Evolutionary conservation across 2,113 vertebrate species (phyloP).

Genomic region (Takifugu bimaculatus): DNA sequence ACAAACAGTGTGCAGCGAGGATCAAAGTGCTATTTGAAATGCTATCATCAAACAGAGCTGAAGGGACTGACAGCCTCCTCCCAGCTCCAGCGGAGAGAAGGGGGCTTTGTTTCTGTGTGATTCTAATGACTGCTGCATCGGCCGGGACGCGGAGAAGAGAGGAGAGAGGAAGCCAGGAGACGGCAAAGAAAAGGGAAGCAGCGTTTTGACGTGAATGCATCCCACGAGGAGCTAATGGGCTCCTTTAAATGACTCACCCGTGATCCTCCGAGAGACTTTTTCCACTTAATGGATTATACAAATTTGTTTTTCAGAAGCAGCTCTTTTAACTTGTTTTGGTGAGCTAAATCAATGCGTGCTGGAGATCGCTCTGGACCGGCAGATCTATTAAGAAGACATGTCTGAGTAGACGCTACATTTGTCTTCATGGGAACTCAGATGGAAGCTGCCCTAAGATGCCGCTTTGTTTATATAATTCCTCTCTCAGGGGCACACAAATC

Average conservation of each 20-base stretch:
- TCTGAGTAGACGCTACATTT: constrained; percentile 29
- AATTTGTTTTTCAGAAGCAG: constrained; percentile 46
- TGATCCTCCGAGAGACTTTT: constrained; percentile 35
- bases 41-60: constrained; percentile 66
- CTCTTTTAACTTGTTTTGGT: constrained; percentile 31
- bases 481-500: constrained; percentile 11
- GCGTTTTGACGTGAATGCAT: constrained; percentile 41
- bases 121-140: constrained; percentile 38
- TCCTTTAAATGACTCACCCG: constrained; percentile 46
- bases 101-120: constrained; percentile 50
- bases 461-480: constrained; percentile 37
- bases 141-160: constrained; percentile 1
- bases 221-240: constrained; percentile 45
- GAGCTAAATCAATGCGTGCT: constrained; percentile 53
- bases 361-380: constrained; percentile 30
- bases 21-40: constrained; percentile 77
- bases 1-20: constrained; percentile 64
- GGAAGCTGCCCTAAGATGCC: constrained; percentile 35
- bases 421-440: constrained; percentile 44
- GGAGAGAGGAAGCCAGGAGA: background rate
- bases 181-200: background rate
- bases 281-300: constrained; percentile 47
- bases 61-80: constrained; percentile 66
- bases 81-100: constrained; percentile 56
- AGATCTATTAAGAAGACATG: constrained; percentile 43